Conservation (phyloP, 2,888 invertebrate species). For the Ferdinandea cuprea region DNA sequence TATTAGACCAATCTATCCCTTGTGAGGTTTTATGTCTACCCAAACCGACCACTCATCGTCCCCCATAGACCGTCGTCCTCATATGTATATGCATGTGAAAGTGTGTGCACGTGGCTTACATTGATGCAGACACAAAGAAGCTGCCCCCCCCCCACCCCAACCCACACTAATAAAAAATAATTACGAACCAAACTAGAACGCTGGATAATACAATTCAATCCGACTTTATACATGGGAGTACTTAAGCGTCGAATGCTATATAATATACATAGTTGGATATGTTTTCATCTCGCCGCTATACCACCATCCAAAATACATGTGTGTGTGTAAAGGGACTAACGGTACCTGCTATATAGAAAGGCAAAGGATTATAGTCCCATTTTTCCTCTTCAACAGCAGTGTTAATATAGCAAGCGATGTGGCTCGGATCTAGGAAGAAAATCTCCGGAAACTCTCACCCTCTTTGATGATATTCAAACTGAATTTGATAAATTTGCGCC, state of each 20-base stretch:
- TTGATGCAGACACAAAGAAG: conserved; percentile 31
- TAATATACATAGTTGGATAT: conserved; percentile 25
- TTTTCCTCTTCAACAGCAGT: conserved; percentile 5
- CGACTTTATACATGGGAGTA: conserved; percentile 67
- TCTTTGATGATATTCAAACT: conserved; percentile 39
- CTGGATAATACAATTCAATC: conserved; percentile 72
- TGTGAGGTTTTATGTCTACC: conserved; percentile 64
- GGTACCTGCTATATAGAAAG: conserved; percentile 32
- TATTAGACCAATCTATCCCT: conserved; percentile 74
- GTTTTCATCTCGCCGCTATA: conserved; percentile 3
- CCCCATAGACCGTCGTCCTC: conserved; percentile 2
- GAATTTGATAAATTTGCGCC: conserved; percentile 60
- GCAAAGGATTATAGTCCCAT: conserved; percentile 20
- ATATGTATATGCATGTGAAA: conserved; percentile 8
- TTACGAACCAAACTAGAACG: conserved; percentile 70
- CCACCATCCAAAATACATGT: neutral
- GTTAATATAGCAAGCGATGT: conserved; percentile 46
- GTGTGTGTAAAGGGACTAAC: neutral
- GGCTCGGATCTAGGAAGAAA: conserved; percentile 13
- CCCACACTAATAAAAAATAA: conserved; percentile 71
- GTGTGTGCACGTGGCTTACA: conserved; percentile 35
- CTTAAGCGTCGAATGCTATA: conserved; percentile 47
- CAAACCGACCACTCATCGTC: conserved; percentile 52
- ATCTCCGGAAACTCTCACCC: conserved; percentile 38
- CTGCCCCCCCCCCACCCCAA: neutral